phyloP scores from a whole-genome alignment of 2,113 vertebrate genomes.

The Notarius quadriscutis region DNA sequence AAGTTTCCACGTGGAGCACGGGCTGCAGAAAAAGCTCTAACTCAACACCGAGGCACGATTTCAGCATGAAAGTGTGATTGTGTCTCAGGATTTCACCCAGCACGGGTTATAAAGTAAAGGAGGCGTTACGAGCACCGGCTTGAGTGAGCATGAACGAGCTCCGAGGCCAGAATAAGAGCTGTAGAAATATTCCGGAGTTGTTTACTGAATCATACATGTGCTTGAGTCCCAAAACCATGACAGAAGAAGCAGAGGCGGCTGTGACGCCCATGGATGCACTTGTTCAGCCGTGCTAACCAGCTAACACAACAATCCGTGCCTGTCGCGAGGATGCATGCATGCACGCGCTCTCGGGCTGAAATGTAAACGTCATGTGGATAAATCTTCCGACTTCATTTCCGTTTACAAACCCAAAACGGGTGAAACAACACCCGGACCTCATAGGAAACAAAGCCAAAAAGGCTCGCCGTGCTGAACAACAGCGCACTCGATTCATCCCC shows the following conservation, averaged over 20 bases:
- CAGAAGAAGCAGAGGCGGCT: not conserved
- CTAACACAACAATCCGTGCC: conserved; percentile 24
- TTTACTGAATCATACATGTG: not conserved
- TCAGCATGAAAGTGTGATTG: not conserved
- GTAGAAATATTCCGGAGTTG: too few species aligned
- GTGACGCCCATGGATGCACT: conserved; percentile 35
- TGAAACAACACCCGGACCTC: not conserved
- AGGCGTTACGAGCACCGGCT: too few species aligned
- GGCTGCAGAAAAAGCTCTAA: not conserved
- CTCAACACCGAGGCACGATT: not conserved
- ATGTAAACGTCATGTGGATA: too few species aligned
- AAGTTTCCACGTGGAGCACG: conserved; percentile 16
- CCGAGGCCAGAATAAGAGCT: not conserved
- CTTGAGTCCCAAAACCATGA: not conserved
- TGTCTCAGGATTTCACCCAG: accelerated
- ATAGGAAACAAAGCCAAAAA: not conserved
- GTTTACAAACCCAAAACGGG: not conserved
- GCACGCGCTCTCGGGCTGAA: not conserved
- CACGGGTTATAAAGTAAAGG: not conserved
- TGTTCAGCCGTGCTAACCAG: conserved; percentile 43
- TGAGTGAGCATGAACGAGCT: too few species aligned
- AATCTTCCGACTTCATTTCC: not conserved
- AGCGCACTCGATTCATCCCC: conserved; percentile 58
- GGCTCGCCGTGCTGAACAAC: conserved; percentile 53
- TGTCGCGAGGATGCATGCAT: conserved; percentile 23